Evolutionary conservation across 1,140 invertebrate species (phyloP).

Genomic region (Nephila pilipes): DNA sequence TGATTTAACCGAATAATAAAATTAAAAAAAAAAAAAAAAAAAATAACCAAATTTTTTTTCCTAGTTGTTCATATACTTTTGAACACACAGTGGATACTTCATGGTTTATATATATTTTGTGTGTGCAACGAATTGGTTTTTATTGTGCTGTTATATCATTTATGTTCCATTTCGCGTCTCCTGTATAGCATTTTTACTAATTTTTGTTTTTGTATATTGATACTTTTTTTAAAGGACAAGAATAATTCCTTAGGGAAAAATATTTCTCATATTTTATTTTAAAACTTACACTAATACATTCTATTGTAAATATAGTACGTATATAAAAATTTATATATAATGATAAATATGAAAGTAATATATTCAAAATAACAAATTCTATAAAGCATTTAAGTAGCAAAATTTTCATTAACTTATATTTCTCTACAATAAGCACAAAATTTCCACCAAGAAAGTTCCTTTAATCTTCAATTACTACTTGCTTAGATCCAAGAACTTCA

Average conservation of each 20-base stretch:
- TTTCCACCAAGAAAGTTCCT: neutral
- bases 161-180: too few relatives aligned
- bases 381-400: neutral
- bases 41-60: too few relatives aligned
- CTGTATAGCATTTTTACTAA: too few relatives aligned
- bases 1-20: too few relatives aligned
- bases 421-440: neutral
- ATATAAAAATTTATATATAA: neutral
- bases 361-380: conserved; percentile 8
- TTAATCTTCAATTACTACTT: conserved; percentile 70
- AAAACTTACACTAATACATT: neutral
- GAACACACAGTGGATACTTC: too few relatives aligned
- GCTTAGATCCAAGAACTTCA: conserved; percentile 88
- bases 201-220: too few relatives aligned
- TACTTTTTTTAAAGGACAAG: too few relatives aligned
- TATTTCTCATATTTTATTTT: neutral
- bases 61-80: too few relatives aligned
- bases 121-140: too few relatives aligned
- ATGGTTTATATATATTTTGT: too few relatives aligned
- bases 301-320: neutral
- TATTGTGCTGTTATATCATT: too few relatives aligned
- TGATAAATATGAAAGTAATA: neutral
- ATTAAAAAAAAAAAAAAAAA: too few relatives aligned
- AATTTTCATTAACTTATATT: neutral
- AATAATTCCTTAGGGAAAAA: neutral